These are phyloP conservation scores for Melanitta fusca DNA, from an alignment of 2,797 vertebrate genomes.

Conservation along the genomic window DNA sequence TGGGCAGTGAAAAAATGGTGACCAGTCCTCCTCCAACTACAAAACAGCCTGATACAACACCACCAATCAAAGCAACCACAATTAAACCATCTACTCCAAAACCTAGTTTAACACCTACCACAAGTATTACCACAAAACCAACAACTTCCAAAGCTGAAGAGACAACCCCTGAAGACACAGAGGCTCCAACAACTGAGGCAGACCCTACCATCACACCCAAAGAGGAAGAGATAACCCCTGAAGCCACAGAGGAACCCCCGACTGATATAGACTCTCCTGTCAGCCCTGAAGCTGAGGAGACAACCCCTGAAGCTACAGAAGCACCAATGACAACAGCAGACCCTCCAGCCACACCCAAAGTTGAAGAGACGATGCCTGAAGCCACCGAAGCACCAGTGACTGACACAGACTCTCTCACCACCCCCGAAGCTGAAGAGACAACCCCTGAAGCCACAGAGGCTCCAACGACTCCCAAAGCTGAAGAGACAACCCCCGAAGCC, in stretches of 20 bases:
- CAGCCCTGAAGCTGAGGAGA: neutral
- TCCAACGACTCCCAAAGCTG: accelerated
- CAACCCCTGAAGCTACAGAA: neutral
- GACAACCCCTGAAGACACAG: neutral
- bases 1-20: slow-evolving; percentile 48
- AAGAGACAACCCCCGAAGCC: neutral
- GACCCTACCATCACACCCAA: neutral
- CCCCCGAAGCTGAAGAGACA: accelerated
- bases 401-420: neutral
- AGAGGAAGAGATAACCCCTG: neutral
- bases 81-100: slow-evolving; percentile 8
- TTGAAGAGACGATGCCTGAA: neutral
- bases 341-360: neutral
- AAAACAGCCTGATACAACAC: neutral
- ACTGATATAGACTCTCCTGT: neutral
- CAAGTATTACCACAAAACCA: neutral
- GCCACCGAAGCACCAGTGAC: neutral
- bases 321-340: neutral
- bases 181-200: neutral
- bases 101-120: neutral
- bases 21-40: slow-evolving; percentile 43
- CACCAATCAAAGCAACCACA: slow-evolving; percentile 22
- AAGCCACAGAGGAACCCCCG: neutral
- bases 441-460: neutral
- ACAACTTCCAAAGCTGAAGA: neutral